phyloP scores from a whole-genome alignment of 2,113 vertebrate genomes.

The Colossoma macropomum region DNA sequence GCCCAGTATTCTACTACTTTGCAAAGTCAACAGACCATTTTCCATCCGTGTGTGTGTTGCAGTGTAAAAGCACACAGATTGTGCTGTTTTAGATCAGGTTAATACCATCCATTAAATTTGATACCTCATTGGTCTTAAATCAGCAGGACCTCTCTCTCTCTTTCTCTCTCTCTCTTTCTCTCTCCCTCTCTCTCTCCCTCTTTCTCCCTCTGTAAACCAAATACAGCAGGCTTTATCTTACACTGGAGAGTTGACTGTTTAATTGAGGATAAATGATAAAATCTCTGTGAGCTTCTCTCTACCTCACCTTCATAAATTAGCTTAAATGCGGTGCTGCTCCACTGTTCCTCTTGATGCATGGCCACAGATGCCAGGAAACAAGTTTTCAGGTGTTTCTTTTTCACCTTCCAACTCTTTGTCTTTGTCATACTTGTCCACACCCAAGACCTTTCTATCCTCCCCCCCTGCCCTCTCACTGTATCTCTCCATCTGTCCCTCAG shows the following conservation, averaged over 20 bases:
- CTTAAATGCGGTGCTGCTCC: slow-evolving; percentile 35
- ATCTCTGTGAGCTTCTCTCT: slow-evolving; percentile 34
- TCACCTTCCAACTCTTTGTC: not conserved
- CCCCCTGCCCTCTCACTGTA: not conserved
- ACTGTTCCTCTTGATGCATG: not conserved
- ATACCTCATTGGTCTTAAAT: slow-evolving; percentile 46
- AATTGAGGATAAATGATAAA: slow-evolving; percentile 55
- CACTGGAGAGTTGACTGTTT: slow-evolving; percentile 42
- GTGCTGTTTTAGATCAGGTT: slow-evolving; percentile 56
- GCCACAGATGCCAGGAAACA: slow-evolving; percentile 25
- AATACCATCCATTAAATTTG: slow-evolving; percentile 42
- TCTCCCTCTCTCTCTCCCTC: not conserved
- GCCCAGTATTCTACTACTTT: no score
- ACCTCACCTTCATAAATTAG: slow-evolving; percentile 32
- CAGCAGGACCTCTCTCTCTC: slow-evolving; percentile 18
- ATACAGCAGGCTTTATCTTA: slow-evolving; percentile 24
- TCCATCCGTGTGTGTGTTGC: not conserved
- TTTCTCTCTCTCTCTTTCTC: not conserved
- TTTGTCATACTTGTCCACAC: not conserved
- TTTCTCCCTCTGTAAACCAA: slow-evolving; percentile 38
- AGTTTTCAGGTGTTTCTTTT: slow-evolving; percentile 22
- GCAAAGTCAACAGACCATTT: no score
- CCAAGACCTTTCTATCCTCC: not conserved
- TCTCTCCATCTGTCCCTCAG: slow-evolving; percentile 6
- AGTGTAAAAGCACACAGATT: slow-evolving; percentile 21